Conservation (phyloP, 2,888 invertebrate species). For the Philonicus albiceps region DNA sequence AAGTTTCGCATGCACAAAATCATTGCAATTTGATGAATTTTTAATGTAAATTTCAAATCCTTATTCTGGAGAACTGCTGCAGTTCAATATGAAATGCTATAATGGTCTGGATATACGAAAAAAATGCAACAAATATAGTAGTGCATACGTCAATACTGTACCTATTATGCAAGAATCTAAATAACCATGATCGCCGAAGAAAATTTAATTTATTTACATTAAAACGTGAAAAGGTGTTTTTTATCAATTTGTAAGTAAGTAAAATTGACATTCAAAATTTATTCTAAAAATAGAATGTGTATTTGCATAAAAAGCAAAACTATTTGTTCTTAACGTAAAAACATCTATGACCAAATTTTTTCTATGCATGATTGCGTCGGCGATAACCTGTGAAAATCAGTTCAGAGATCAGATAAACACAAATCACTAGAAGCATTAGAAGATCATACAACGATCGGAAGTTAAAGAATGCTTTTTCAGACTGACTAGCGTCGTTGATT, state of each 20-base stretch:
- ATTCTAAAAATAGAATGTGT: background rate
- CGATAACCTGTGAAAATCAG: background rate
- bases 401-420: background rate
- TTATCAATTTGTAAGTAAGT: background rate
- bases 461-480: background rate
- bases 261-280: background rate
- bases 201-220: background rate
- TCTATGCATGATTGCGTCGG: background rate
- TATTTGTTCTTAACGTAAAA: background rate
- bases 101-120: no score
- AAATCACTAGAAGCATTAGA: background rate
- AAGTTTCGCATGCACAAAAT: no score
- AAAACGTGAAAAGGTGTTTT: background rate
- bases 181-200: background rate
- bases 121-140: no score
- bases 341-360: background rate
- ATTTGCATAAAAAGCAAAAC: background rate
- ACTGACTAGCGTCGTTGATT: background rate
- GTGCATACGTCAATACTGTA: background rate
- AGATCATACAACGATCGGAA: background rate
- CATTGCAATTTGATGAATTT: no score
- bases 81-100: no score
- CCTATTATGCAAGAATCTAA: background rate
- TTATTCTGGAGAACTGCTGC: no score
- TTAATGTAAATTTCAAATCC: no score